Conservation (phyloP, 1,140 invertebrate genomes). For the Wiebesia pumilae region DNA sequence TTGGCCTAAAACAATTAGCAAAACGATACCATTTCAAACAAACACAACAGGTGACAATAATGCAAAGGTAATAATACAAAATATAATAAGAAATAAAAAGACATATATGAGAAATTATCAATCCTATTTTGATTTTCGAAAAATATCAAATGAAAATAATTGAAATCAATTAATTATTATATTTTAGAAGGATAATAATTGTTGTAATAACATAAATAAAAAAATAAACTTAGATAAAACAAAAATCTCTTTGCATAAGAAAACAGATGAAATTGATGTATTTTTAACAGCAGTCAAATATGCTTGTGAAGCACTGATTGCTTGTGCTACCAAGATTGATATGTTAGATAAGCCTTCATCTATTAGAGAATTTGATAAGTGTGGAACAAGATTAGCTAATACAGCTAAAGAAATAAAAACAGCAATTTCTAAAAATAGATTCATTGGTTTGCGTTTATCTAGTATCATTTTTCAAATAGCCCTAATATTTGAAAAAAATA, state of each 20-base stretch:
- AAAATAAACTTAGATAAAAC: neutral
- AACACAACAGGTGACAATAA: neutral
- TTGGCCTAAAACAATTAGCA: constrained; percentile 65
- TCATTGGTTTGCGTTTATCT: constrained; percentile 58
- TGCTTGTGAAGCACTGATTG: constrained; percentile 76
- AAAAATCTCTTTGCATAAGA: neutral
- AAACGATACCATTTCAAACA: constrained; percentile 17
- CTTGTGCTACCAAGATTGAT: constrained; percentile 77
- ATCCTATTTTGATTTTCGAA: neutral
- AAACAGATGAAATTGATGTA: constrained; percentile 49
- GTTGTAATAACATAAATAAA: neutral
- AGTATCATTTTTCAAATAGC: constrained; percentile 65
- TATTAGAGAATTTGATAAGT: constrained; percentile 82
- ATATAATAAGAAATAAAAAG: neutral
- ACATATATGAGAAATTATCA: neutral
- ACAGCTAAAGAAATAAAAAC: constrained; percentile 73
- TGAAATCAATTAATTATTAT: neutral
- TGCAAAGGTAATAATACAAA: constrained; percentile 7
- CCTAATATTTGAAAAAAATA: constrained; percentile 63
- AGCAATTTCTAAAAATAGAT: constrained; percentile 58
- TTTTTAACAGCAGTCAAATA: constrained; percentile 68
- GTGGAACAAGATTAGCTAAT: constrained; percentile 78
- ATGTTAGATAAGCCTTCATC: constrained; percentile 78
- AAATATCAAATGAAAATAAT: too few species aligned
- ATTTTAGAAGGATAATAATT: neutral